These are phyloP conservation scores for Sander lucioperca DNA, from an alignment of 2,113 vertebrate species.

Conservation along the genomic window DNA sequence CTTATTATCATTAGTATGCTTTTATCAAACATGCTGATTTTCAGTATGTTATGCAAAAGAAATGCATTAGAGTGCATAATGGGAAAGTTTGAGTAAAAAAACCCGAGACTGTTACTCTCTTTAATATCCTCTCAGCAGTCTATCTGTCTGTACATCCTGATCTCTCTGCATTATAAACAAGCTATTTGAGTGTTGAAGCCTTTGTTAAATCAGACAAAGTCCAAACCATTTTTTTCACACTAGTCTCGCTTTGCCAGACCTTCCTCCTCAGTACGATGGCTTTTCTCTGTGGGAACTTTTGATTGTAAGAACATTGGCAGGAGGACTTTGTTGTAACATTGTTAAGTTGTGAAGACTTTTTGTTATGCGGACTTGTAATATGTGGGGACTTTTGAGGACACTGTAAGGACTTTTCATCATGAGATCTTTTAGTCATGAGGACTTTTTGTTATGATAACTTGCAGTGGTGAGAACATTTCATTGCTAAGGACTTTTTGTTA, in stretches of 20 bases:
- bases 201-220: slow-evolving; percentile 2
- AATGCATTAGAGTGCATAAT: neutral
- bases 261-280: no score
- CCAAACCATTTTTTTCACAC: no score
- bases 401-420: neutral
- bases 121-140: neutral
- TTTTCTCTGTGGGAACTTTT: no score
- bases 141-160: neutral
- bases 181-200: neutral
- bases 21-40: neutral
- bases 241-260: no score
- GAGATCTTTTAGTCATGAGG: neutral
- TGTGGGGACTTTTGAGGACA: neutral
- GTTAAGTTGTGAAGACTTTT: neutral
- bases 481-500: neutral
- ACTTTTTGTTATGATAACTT: neutral
- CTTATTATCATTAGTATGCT: neutral
- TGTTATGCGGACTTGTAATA: no score
- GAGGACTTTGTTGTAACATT: no score
- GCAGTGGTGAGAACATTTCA: no score
- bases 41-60: neutral
- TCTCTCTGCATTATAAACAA: neutral
- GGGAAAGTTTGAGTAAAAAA: neutral
- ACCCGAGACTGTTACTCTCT: neutral
- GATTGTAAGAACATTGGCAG: no score